Conservation (phyloP, 2,797 vertebrate genomes). For the Mus minutoides region DNA sequence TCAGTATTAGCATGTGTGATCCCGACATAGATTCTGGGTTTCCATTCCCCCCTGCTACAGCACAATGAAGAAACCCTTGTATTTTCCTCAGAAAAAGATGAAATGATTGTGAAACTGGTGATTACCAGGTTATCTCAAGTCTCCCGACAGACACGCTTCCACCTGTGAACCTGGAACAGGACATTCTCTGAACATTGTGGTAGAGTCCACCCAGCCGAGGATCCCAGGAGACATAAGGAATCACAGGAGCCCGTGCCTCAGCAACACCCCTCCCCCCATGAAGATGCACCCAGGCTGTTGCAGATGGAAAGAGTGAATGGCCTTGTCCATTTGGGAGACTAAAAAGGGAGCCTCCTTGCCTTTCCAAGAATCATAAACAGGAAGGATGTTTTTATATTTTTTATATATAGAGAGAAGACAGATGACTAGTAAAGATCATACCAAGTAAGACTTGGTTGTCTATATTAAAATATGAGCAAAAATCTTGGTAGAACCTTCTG, state of each 20-base stretch:
- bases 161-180: background rate
- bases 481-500: background rate
- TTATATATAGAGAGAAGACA: background rate
- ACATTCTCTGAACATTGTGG: background rate
- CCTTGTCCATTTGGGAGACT: background rate
- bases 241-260: background rate
- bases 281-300: background rate
- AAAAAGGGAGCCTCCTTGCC: background rate
- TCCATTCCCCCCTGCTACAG: background rate
- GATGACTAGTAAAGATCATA: background rate
- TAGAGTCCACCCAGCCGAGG: background rate
- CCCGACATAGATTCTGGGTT: background rate
- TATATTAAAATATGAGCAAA: background rate
- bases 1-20: background rate
- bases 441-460: background rate
- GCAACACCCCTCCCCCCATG: accelerated
- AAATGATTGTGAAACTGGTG: background rate
- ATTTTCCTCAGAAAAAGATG: background rate
- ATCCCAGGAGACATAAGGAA: too few relatives aligned
- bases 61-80: background rate
- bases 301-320: background rate
- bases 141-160: background rate
- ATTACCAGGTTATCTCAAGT: background rate
- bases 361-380: background rate
- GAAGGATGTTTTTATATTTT: background rate